Evolutionary conservation across 2,797 vertebrate species (phyloP).

Genomic region (Pangasius sanitwongsei): DNA sequence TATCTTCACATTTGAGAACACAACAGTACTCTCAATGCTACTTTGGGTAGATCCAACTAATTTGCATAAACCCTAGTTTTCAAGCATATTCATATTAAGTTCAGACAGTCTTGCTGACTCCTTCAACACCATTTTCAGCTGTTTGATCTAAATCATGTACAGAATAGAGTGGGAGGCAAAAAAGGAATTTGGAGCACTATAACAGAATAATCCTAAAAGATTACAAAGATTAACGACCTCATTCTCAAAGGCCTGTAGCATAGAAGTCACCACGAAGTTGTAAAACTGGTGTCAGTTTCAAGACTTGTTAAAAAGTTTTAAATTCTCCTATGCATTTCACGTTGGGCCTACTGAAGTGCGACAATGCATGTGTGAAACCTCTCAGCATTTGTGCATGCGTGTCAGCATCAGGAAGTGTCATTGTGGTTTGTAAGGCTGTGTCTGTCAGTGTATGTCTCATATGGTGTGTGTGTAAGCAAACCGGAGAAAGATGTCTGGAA

Average conservation of each 20-base stretch:
- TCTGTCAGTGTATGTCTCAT: constrained; percentile 4
- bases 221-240: not conserved
- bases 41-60: not conserved
- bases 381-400: not conserved
- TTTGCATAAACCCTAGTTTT: too few relatives aligned
- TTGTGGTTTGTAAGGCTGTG: constrained; percentile 23
- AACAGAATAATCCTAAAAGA: not conserved
- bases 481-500: constrained; percentile 44
- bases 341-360: not conserved
- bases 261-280: not conserved
- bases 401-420: constrained; percentile 38
- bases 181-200: not conserved
- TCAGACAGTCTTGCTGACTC: not conserved
- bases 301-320: not conserved
- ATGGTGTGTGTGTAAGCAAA: constrained; percentile 1
- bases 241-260: not conserved
- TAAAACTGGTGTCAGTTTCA: not conserved
- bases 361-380: constrained; percentile 7
- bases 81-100: not conserved
- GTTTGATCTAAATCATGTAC: not conserved
- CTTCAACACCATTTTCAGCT: not conserved
- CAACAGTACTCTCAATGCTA: not conserved
- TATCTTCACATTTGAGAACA: not conserved
- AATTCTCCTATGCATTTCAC: not conserved
- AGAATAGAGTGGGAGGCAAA: not conserved